Evolutionary conservation across 2,888 invertebrate genomes (phyloP).

Genomic region (Synanthedon tipuliformis): DNA sequence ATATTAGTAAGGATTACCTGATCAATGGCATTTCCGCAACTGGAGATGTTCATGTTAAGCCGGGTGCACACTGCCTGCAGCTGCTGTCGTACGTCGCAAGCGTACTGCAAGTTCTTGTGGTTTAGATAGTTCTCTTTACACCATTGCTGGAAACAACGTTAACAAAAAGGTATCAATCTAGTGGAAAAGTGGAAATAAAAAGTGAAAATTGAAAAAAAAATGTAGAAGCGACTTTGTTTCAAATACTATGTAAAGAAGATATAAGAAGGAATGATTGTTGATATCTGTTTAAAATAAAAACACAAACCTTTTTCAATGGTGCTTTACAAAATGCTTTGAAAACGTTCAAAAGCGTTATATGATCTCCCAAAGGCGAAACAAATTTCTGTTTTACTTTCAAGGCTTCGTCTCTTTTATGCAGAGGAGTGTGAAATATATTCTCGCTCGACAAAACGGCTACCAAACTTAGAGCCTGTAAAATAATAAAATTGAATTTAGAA

Average conservation of each 20-base stretch:
- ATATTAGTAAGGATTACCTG: no score
- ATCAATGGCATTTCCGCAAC: conserved; percentile 74
- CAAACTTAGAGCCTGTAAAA: conserved; percentile 78
- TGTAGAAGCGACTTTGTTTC: not conserved
- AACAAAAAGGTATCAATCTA: no score
- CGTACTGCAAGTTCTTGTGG: conserved; percentile 83
- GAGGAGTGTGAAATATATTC: conserved; percentile 81
- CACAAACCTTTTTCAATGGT: conserved; percentile 73
- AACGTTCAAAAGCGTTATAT: conserved; percentile 90
- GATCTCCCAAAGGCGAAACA: conserved; percentile 88
- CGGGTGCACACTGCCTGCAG: conserved; percentile 77
- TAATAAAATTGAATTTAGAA: not conserved
- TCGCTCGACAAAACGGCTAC: conserved; percentile 91
- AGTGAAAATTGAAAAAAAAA: not conserved
- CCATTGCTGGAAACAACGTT: conserved; percentile 73
- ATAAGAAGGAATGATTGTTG: not conserved
- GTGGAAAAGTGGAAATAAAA: no score
- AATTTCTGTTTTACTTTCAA: conserved; percentile 82
- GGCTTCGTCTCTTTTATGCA: conserved; percentile 82
- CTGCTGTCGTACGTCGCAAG: conserved; percentile 83
- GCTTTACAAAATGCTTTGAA: conserved; percentile 82
- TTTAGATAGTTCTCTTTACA: conserved; percentile 91
- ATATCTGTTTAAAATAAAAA: not conserved
- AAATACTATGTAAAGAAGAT: not conserved
- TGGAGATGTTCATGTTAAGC: conserved; percentile 70